Evolutionary conservation across 2,113 vertebrate species (phyloP).

Genomic region (Silurus asotus): DNA sequence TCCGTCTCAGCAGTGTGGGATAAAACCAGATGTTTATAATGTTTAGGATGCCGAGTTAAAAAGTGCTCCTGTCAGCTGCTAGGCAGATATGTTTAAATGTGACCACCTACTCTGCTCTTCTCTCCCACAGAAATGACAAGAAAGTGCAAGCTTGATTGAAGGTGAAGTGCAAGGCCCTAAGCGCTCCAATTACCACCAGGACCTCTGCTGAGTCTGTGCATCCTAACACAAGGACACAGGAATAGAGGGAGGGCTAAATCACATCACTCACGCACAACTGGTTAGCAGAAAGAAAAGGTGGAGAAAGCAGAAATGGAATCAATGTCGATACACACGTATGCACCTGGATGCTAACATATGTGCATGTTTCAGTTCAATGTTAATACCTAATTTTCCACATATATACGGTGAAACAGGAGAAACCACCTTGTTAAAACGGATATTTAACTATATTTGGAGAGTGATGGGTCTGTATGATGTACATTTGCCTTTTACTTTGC

Average conservation of each 20-base stretch:
- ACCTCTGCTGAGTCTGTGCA: slow-evolving; percentile 15
- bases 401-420: neutral
- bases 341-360: neutral
- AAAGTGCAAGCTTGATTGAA: slow-evolving; percentile 61
- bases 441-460: neutral
- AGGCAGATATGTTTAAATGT: slow-evolving; percentile 61
- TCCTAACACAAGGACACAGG: slow-evolving; percentile 33
- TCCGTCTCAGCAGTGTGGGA: slow-evolving; percentile 28
- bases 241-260: slow-evolving; percentile 39
- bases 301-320: neutral
- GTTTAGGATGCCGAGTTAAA: slow-evolving; percentile 58
- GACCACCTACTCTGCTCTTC: slow-evolving; percentile 27
- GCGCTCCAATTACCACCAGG: slow-evolving; percentile 42
- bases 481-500: neutral
- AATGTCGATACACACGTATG: slow-evolving; percentile 3
- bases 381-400: neutral
- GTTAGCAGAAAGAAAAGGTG: neutral
- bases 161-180: slow-evolving; percentile 56
- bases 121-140: slow-evolving; percentile 58
- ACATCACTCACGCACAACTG: slow-evolving; percentile 7
- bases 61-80: slow-evolving; percentile 66
- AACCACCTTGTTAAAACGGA: neutral
- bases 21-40: slow-evolving; percentile 14
- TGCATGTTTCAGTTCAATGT: neutral
- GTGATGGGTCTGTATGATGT: neutral